Evolutionary conservation across 2,888 invertebrate species (phyloP).

Genomic region (Spialia ferax): DNA sequence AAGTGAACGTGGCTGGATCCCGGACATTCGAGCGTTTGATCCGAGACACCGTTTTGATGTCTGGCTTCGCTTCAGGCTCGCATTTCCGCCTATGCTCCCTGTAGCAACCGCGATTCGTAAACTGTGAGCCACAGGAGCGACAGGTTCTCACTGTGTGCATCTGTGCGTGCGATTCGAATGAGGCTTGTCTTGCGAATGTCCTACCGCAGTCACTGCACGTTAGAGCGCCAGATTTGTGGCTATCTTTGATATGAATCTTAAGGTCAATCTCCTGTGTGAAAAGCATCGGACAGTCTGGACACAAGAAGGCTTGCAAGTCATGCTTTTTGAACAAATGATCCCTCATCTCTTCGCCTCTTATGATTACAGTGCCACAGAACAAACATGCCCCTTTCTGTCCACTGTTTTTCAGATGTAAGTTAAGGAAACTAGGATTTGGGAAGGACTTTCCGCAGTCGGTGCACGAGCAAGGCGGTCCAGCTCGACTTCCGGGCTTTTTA

Average conservation of each 20-base stretch:
- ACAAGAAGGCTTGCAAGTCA: constrained; percentile 55
- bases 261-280: constrained; percentile 56
- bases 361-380: constrained; percentile 61
- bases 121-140: constrained; percentile 68
- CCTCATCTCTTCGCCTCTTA: constrained; percentile 63
- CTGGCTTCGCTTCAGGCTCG: constrained; percentile 73
- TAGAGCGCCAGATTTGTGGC: constrained; percentile 60
- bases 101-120: constrained; percentile 73
- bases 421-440: constrained; percentile 65
- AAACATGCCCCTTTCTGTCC: constrained; percentile 73
- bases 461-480: constrained; percentile 64
- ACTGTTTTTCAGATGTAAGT: constrained; percentile 71
- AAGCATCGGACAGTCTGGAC: constrained; percentile 66
- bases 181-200: constrained; percentile 61
- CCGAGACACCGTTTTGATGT: constrained; percentile 57
- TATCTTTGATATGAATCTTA: constrained; percentile 58
- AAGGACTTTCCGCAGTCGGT: constrained; percentile 72
- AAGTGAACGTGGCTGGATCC: constrained; percentile 72
- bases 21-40: constrained; percentile 69
- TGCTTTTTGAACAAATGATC: constrained; percentile 63
- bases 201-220: constrained; percentile 73
- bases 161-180: constrained; percentile 69
- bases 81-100: constrained; percentile 71
- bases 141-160: constrained; percentile 78
- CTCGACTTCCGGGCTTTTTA: constrained; percentile 51